Conservation (phyloP, 2,113 vertebrate genomes). For the Saguinus imperator region DNA sequence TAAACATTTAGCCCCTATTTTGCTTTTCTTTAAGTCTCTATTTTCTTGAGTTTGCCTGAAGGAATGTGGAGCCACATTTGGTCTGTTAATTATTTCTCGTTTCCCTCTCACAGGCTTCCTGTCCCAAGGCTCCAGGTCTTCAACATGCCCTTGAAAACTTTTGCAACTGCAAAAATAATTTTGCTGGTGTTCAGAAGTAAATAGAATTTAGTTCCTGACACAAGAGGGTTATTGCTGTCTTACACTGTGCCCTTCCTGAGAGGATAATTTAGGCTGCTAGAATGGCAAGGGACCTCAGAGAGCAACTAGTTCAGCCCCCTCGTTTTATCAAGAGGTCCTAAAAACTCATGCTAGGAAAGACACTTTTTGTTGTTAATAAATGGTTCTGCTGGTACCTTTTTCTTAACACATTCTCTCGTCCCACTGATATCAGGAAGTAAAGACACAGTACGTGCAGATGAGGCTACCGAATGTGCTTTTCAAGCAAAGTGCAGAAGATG, state of each 20-base stretch:
- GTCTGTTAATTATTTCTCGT: background rate
- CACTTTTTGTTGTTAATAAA: background rate
- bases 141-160: conserved; percentile 50
- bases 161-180: background rate
- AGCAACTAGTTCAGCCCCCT: background rate
- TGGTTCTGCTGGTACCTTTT: background rate
- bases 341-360: background rate
- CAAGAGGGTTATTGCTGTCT: background rate
- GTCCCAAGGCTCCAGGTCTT: background rate
- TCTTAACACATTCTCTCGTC: background rate
- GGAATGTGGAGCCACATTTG: background rate
- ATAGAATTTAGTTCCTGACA: conserved; percentile 37
- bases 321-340: background rate
- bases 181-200: conserved; percentile 19
- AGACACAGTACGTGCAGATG: background rate
- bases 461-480: background rate
- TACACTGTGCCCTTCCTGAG: background rate
- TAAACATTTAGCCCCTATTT: background rate
- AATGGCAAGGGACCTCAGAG: background rate
- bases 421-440: background rate
- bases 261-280: background rate
- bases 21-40: background rate
- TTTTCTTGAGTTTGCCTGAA: background rate
- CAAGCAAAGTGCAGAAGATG: background rate
- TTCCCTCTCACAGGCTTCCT: background rate